A percentile compares a stretch with the other conserved stretches of the same genome.
Conservation (phyloP, 2,113 vertebrate genomes). For the Peucedramus taeniatus region DNA sequence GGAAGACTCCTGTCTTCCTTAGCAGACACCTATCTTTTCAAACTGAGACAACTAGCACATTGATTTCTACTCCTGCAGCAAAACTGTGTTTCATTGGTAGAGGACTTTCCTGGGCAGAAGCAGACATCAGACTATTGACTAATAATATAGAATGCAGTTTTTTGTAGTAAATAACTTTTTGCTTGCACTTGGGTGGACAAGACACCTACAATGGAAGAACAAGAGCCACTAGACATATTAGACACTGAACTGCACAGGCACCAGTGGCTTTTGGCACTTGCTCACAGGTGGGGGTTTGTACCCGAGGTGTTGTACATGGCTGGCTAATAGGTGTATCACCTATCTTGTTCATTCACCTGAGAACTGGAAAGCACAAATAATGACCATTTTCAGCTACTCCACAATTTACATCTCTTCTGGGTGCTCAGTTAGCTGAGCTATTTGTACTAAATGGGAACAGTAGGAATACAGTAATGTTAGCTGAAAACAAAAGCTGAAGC, state of each 20-base stretch:
- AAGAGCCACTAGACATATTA: neutral
- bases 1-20: neutral
- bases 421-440: neutral
- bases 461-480: neutral
- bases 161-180: neutral
- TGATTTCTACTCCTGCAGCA: neutral
- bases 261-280: neutral
- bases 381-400: neutral
- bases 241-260: neutral
- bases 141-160: neutral
- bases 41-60: neutral
- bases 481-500: neutral
- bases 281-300: neutral
- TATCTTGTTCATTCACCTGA: neutral
- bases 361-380: neutral
- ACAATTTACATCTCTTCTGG: neutral
- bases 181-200: neutral
- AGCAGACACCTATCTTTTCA: neutral
- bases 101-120: neutral
- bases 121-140: neutral
- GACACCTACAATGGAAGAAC: neutral
- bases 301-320: rapidly evolving
- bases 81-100: neutral
- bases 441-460: neutral
- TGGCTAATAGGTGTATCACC: neutral